These are phyloP conservation scores for Sander vitreus DNA, from an alignment of 2,113 vertebrate species.

Conservation along the genomic window DNA sequence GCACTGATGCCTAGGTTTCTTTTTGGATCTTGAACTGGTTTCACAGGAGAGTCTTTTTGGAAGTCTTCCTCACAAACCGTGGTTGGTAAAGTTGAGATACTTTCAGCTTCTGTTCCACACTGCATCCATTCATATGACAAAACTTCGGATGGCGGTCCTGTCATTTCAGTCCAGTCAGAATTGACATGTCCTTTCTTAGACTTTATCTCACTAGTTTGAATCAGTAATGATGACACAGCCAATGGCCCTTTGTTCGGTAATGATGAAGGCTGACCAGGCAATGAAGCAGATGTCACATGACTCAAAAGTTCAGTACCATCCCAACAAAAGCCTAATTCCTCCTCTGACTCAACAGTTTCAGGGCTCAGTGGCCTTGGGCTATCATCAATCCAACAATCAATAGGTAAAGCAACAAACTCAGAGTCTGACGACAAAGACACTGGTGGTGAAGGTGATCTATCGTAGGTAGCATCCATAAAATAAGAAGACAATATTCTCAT, in stretches of 20 bases:
- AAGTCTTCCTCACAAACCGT: constrained; percentile 31
- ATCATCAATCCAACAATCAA: constrained; percentile 71
- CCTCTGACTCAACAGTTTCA: constrained; percentile 52
- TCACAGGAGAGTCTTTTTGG: constrained; percentile 24
- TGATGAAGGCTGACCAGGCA: neutral
- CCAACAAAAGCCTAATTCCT: constrained; percentile 35
- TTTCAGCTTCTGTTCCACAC: constrained; percentile 2
- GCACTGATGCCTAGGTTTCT: neutral
- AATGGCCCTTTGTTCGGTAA: neutral
- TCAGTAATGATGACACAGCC: neutral
- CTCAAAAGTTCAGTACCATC: constrained; percentile 35
- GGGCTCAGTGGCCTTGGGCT: constrained; percentile 62
- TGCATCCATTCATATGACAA: neutral
- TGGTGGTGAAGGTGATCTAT: constrained; percentile 72
- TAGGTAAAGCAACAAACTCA: constrained; percentile 62
- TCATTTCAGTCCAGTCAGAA: constrained; percentile 8
- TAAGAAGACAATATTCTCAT: constrained; percentile 74
- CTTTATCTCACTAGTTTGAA: constrained; percentile 9
- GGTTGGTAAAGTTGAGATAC: constrained; percentile 16
- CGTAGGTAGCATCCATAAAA: constrained; percentile 54
- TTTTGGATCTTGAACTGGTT: constrained; percentile 34
- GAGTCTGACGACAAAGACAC: constrained; percentile 71
- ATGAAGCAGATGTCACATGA: constrained; percentile 50
- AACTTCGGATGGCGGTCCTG: constrained; percentile 16
- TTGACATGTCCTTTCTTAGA: neutral